A percentile compares a stretch with the other conserved stretches of the same genome.
phyloP scores from a whole-genome alignment of 2,888 invertebrate species.

The Eilema sororculum region DNA sequence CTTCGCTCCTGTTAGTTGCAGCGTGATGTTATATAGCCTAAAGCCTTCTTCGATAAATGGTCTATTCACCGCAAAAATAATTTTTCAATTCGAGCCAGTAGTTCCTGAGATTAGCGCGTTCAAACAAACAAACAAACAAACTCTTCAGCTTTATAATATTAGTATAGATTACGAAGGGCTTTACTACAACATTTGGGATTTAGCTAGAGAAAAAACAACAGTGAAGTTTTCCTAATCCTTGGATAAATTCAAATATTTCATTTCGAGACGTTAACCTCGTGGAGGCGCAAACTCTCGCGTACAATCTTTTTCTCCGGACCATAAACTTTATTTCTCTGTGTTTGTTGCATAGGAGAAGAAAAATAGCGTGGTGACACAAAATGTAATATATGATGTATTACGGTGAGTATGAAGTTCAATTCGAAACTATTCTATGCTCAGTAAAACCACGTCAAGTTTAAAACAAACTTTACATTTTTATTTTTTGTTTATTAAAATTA shows the following conservation, averaged over 20 bases:
- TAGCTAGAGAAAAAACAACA: slow-evolving; percentile 26
- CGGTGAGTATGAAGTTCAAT: slow-evolving; percentile 25
- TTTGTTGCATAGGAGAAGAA: slow-evolving; percentile 27
- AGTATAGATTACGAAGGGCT: slow-evolving; percentile 36
- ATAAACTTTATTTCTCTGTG: slow-evolving; percentile 37
- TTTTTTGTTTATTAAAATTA: slow-evolving; percentile 1
- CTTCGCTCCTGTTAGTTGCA: no score
- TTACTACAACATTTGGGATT: slow-evolving; percentile 26
- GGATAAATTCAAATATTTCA: slow-evolving; percentile 44
- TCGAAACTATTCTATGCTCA: slow-evolving; percentile 13
- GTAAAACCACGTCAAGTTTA: neutral
- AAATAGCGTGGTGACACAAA: slow-evolving; percentile 26
- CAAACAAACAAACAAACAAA: no score
- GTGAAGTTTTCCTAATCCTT: slow-evolving; percentile 35
- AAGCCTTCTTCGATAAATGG: no score
- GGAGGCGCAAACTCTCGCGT: slow-evolving; percentile 34
- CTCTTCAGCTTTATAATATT: no score
- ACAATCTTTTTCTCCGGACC: slow-evolving; percentile 34
- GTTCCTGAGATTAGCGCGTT: no score
- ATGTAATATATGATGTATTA: slow-evolving; percentile 18
- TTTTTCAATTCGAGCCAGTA: no score
- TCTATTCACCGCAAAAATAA: no score
- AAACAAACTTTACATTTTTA: neutral
- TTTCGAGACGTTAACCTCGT: slow-evolving; percentile 38
- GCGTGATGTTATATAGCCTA: no score